phyloP scores from a whole-genome alignment of 2,113 vertebrate genomes.

The Prionailurus viverrinus region DNA sequence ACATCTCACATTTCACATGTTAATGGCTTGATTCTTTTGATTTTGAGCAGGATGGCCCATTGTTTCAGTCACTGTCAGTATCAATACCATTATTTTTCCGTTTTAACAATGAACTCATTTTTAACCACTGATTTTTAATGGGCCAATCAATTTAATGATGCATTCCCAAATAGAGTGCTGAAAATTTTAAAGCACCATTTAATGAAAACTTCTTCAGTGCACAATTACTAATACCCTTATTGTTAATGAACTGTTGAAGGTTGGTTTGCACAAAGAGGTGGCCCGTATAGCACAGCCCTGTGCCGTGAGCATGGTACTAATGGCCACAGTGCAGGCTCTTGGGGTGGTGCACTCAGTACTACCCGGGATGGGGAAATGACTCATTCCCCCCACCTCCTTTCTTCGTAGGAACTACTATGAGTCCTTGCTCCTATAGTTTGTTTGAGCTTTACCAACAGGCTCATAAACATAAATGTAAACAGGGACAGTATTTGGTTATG shows the following conservation, averaged over 20 bases:
- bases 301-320: neutral
- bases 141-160: slow-evolving; percentile 70
- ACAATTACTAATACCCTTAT: neutral
- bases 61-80: slow-evolving; percentile 16
- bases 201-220: slow-evolving; percentile 56
- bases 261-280: neutral
- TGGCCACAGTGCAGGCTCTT: rapidly evolving
- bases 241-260: slow-evolving; percentile 30
- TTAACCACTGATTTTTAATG: slow-evolving; percentile 70
- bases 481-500: neutral
- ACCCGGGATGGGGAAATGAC: rapidly evolving
- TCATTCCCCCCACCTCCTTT: neutral
- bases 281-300: rapidly evolving
- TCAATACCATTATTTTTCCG: slow-evolving; percentile 54
- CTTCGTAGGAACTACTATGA: neutral
- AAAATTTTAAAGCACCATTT: slow-evolving; percentile 52
- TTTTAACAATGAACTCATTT: slow-evolving; percentile 64
- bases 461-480: neutral
- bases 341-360: rapidly evolving
- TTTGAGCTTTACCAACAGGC: neutral
- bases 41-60: neutral
- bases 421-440: neutral
- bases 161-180: slow-evolving; percentile 55
- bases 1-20: neutral
- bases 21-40: slow-evolving; percentile 41